These are phyloP conservation scores for Neoaliturus tenellus DNA, from an alignment of 2,888 invertebrate genomes.

Conservation along the genomic window DNA sequence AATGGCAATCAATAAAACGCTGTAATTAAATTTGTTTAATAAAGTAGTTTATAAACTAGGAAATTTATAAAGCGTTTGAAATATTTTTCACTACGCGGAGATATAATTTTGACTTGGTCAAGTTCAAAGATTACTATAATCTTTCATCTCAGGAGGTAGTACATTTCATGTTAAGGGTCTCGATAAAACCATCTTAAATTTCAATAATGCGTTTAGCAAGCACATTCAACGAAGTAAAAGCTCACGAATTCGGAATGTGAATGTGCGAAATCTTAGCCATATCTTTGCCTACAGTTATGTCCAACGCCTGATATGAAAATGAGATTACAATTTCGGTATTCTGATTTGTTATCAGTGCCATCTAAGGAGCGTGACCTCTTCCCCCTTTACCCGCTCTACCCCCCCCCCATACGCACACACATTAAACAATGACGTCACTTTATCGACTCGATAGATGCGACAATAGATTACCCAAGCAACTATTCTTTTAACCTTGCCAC, in stretches of 20 bases:
- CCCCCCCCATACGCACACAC: background rate
- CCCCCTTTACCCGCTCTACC: background rate
- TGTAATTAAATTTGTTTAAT: too few species aligned
- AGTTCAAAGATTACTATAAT: too few species aligned
- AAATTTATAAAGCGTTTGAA: too few species aligned
- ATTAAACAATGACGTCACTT: background rate
- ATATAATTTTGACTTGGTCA: too few species aligned
- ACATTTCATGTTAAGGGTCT: too few species aligned
- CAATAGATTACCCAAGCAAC: slow-evolving; percentile 32
- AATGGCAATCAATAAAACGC: too few species aligned
- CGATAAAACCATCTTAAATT: too few species aligned
- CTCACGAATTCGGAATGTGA: background rate
- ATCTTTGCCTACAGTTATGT: background rate
- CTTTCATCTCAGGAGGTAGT: too few species aligned
- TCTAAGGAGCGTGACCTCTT: background rate
- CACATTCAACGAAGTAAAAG: background rate
- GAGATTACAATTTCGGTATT: background rate
- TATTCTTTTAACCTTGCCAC: background rate
- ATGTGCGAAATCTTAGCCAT: background rate
- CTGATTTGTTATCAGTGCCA: background rate
- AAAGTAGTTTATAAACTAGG: too few species aligned
- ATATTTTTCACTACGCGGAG: too few species aligned
- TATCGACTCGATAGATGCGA: background rate
- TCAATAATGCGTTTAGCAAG: background rate
- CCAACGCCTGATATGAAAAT: background rate